Base-by-base conservation (phyloP, 2,888 invertebrate genomes). In the Agelastica alni region DNA sequence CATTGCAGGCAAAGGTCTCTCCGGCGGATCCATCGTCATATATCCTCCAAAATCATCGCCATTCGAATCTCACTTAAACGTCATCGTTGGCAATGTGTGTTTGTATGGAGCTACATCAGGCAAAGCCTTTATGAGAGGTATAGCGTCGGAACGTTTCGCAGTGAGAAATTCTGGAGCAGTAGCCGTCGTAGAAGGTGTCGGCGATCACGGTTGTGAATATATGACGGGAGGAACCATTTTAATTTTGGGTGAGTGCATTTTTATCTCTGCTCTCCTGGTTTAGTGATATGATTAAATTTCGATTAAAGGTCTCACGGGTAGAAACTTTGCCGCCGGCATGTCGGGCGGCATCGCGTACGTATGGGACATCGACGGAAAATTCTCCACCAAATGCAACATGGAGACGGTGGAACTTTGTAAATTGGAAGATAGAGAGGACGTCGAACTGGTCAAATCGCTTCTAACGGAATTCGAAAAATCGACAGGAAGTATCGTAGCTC, bases 251-350 rank as follows among this genome's bases (percentile, higher is more conserved):
- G 62, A 61, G 12, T 36, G 6, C 7, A 14, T 36, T 2, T 31
- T 4, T 12, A 34, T 7, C 16, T 14, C 16, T n/a, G n/a, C n/a
- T n/a, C n/a, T n/a, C n/a, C n/a, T n/a, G n/a, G n/a, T n/a, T n/a
- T n/a, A n/a, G n/a, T n/a, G n/a, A n/a, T n/a, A n/a, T n/a, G n/a
- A n/a, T 26, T 52, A 18, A 37, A 31, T 49, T 20, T 34, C 36
- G 2, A 26, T 46, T 56, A 44, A 5, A 73, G 97, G 97, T 1
- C 83, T 93, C 55, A 97, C 97, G 4, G 99, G 99, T 1, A 81
- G 98, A 59, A 99, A 99, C 81, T 99, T 99, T 80, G 98, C 96
- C 5, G 99, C 99, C 39, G 99, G 98, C 65, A 99, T 99, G 98
- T 96, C 96, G 52, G 94, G 94, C 37, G 80, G 80, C 42, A 90